Base-by-base conservation (phyloP, 2,113 vertebrate species). In the Colistium nudipinnis region DNA sequence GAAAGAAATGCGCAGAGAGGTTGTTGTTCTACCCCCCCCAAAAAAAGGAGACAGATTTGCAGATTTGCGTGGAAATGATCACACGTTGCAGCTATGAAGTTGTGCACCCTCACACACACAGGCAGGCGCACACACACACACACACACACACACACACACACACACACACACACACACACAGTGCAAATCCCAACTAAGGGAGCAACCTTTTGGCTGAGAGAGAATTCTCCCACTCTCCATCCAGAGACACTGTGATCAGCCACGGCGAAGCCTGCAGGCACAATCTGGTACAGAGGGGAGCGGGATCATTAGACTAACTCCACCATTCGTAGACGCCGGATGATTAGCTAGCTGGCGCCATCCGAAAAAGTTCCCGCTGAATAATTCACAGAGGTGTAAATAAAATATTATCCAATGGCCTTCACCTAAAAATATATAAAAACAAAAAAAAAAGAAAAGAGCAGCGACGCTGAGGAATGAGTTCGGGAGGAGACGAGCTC, bases 381-480 rank as follows among this genome's bases (percentile, higher is more conserved):
- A 94, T 92, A 85, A 93, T 94, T 88, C 71, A 93, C 67, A 67
- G 28, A 65, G 24, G 67, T 78, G 80, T 94, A 88, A 93, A 93
- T 93, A 92, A 94, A 93, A 91, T 86, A 93, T n/a, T 91, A 79
- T 81, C 76, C 20, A 72, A 76, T 78, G 65, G 70, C 83, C 81
- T 78, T 82, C 73, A 89, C 84, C 70, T 78, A 25, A 76, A 73
- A n/a, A n/a, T n/a, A n/a, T n/a, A n/a, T n/a, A n/a, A n/a, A n/a
- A n/a, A n/a, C n/a, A n/a, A 78, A 81, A 66, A 62, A 64, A 14
- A 72, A 87, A 62, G 86, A 73, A 77, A 72, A 80, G 80, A 44
- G 55, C 73, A 74, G 82, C 74, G 70, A 38, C 71, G 81, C 87
- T 87, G 85, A 92, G 74, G 86, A 89, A 87, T 88, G 83, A 87